These are phyloP conservation scores for Carcina quercana DNA, from an alignment of 2,888 invertebrate species.

Conservation along the genomic window DNA sequence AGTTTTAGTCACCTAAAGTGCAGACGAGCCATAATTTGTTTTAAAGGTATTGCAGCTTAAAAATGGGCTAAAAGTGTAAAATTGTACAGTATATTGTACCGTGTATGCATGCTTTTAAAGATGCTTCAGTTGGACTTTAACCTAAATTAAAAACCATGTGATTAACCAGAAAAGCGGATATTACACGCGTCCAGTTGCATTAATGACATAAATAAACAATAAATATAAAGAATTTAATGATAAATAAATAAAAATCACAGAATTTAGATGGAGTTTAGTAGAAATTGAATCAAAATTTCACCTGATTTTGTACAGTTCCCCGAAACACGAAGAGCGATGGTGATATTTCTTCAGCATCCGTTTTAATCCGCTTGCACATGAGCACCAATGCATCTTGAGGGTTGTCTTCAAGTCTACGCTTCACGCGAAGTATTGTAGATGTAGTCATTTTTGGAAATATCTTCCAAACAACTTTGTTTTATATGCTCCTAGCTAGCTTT, in stretches of 20 bases:
- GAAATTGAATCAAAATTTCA: conserved; percentile 37
- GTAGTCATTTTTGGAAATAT: conserved; percentile 42
- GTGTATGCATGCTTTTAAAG: no score
- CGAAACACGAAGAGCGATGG: conserved; percentile 81
- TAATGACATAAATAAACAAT: background rate
- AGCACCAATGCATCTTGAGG: conserved; percentile 82
- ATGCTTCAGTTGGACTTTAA: no score
- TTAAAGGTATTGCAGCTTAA: no score
- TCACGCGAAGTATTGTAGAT: conserved; percentile 81
- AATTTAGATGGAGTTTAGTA: background rate
- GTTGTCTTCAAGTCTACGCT: conserved; percentile 81
- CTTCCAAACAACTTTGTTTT: no score
- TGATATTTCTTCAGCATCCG: conserved; percentile 61
- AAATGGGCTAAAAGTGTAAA: no score
- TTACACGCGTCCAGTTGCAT: no score
- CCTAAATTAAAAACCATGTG: no score
- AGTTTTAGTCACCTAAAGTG: no score
- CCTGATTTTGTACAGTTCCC: conserved; percentile 81
- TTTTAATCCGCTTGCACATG: conserved; percentile 80
- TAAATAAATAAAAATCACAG: background rate
- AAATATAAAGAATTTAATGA: background rate
- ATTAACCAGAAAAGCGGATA: no score
- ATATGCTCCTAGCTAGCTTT: no score
- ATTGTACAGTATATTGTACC: no score
- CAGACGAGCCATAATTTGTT: no score